Conservation (phyloP, 2,797 vertebrate genomes). For the Rousettus madagascariensis region DNA sequence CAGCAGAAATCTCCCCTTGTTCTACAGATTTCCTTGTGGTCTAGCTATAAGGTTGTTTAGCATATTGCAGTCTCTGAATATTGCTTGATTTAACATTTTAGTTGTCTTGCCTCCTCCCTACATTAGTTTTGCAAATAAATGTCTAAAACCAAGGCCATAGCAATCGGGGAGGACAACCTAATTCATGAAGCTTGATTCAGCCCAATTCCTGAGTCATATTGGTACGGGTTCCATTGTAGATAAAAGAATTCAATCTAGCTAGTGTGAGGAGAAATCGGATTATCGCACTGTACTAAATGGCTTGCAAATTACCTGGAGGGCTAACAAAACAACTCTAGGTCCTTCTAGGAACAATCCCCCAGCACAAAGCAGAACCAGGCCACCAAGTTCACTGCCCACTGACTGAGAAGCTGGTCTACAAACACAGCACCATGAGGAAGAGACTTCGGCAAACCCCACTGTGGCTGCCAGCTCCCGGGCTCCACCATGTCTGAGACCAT, state of each 20-base stretch:
- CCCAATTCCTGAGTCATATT: background rate
- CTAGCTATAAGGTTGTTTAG: too few relatives aligned
- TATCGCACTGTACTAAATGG: background rate
- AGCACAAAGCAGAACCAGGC: background rate
- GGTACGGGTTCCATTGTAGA: background rate
- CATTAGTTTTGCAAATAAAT: conserved; percentile 34
- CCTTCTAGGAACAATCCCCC: background rate
- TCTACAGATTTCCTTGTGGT: too few relatives aligned
- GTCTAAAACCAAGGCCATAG: conserved; percentile 32
- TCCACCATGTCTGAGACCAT: background rate
- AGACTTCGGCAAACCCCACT: background rate
- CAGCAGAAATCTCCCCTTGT: too few relatives aligned
- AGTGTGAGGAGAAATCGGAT: background rate
- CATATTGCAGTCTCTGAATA: too few relatives aligned
- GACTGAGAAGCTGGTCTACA: background rate
- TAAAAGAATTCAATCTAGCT: background rate
- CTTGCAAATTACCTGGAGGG: background rate
- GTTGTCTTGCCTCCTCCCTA: too few relatives aligned
- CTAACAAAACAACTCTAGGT: background rate
- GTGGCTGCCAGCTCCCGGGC: background rate
- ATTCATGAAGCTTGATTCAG: conserved; percentile 9
- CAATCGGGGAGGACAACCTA: background rate
- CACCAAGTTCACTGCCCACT: background rate
- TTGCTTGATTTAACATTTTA: too few relatives aligned
- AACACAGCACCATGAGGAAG: background rate